phyloP scores from a whole-genome alignment of 2,888 invertebrate species.

The Dicyrtoma fusca region DNA sequence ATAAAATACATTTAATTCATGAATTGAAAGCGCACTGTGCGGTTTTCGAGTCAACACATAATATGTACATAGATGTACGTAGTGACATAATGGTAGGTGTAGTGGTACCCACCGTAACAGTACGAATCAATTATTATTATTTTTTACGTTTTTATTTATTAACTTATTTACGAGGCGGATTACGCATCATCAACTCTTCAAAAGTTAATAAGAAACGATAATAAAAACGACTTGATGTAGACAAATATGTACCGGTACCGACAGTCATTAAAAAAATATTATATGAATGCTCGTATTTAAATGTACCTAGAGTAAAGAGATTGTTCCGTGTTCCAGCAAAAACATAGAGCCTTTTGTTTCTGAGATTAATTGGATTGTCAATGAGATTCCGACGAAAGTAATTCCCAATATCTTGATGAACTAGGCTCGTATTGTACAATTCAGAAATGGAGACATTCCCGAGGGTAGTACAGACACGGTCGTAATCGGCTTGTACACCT shows the following conservation, averaged over 20 bases:
- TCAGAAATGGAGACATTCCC: constrained; percentile 26
- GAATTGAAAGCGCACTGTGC: no score
- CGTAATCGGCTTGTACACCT: constrained; percentile 48
- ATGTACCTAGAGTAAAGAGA: constrained; percentile 51
- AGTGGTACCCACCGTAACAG: no score
- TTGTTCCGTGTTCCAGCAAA: constrained; percentile 49
- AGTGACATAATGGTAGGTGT: no score
- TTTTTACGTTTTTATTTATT: no score
- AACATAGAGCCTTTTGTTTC: constrained; percentile 49
- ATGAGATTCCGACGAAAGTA: constrained; percentile 49
- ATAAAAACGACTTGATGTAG: no score
- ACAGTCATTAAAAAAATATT: not conserved
- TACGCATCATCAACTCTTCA: no score
- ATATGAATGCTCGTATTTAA: not conserved
- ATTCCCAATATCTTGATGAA: constrained; percentile 45
- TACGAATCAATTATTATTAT: no score
- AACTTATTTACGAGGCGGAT: no score
- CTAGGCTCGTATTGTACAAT: constrained; percentile 43
- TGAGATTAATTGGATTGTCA: constrained; percentile 49
- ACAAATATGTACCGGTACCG: no score
- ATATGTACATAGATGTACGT: not conserved
- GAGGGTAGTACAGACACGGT: constrained; percentile 49
- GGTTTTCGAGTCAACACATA: no score
- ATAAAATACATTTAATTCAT: no score
- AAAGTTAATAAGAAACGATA: no score